Conservation (phyloP, 1,140 invertebrate species). For the Heterodera schachtii region DNA sequence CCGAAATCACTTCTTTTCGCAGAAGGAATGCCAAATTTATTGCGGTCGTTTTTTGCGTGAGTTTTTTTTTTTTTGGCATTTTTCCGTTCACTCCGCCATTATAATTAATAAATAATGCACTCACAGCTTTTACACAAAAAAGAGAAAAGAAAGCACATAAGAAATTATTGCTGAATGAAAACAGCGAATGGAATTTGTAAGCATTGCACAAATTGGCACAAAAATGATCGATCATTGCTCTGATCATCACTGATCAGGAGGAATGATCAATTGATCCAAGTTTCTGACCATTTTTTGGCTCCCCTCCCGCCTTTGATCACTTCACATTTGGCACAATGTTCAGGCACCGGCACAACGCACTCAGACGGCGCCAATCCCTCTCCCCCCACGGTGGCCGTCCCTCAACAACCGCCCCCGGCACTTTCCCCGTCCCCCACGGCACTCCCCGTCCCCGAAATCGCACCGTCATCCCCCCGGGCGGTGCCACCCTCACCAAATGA, state of each 20-base stretch:
- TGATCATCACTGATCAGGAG: too few relatives aligned
- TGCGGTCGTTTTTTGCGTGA: constrained; percentile 62
- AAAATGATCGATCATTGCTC: too few relatives aligned
- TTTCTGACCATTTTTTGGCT: too few relatives aligned
- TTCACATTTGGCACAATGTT: constrained; percentile 25
- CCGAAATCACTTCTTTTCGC: constrained; percentile 63
- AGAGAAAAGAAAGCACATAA: too few relatives aligned
- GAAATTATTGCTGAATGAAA: too few relatives aligned
- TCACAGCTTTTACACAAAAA: too few relatives aligned
- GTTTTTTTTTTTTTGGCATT: constrained; percentile 34
- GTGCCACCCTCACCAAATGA: not conserved
- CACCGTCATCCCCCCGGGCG: not conserved
- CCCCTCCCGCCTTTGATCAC: constrained; percentile 6
- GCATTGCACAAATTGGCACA: too few relatives aligned
- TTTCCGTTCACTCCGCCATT: not conserved
- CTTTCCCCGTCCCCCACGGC: not conserved
- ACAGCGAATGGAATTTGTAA: too few relatives aligned
- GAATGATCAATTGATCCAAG: too few relatives aligned
- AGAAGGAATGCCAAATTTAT: constrained; percentile 62
- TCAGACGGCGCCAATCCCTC: not conserved
- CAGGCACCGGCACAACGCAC: not conserved
- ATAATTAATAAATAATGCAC: too few relatives aligned
- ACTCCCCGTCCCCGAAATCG: not conserved
- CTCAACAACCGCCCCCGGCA: not conserved
- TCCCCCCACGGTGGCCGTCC: not conserved